phyloP scores from a whole-genome alignment of 2,113 vertebrate genomes.

The Corapipo altera region DNA sequence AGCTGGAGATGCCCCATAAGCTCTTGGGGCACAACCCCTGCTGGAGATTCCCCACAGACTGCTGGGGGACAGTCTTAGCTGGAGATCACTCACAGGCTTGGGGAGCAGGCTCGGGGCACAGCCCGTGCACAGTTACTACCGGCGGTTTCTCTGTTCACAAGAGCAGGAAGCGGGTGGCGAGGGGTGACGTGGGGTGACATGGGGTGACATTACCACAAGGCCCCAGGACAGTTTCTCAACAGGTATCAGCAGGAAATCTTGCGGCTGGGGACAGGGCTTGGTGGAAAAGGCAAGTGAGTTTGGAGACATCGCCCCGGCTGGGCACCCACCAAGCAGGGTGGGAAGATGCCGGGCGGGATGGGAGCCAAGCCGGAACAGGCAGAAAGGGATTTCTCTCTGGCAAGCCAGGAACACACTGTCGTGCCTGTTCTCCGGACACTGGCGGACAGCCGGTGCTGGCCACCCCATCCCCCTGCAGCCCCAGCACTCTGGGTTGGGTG shows the following conservation, averaged over 20 bases:
- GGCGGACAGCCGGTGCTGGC: background rate
- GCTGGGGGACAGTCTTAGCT: too few relatives aligned
- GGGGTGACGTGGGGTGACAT: background rate
- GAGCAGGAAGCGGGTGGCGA: background rate
- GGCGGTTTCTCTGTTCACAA: background rate
- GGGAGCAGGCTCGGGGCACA: fast-evolving
- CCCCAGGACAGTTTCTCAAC: background rate
- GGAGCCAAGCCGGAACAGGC: fast-evolving
- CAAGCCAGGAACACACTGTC: background rate
- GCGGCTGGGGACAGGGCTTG: background rate
- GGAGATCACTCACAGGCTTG: background rate
- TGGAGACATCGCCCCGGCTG: fast-evolving
- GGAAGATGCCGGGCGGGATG: background rate
- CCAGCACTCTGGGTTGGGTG: background rate
- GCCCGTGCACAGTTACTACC: fast-evolving
- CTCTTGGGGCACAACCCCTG: background rate
- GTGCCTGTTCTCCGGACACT: background rate
- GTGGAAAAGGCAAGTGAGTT: background rate
- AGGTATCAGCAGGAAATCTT: conserved; percentile 29
- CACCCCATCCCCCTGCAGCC: background rate
- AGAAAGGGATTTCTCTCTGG: background rate
- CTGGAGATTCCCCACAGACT: background rate
- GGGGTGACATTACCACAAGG: background rate
- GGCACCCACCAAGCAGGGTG: background rate
- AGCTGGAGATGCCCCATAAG: background rate